phyloP scores from a whole-genome alignment of 2,797 vertebrate genomes.

The Mus spretus region DNA sequence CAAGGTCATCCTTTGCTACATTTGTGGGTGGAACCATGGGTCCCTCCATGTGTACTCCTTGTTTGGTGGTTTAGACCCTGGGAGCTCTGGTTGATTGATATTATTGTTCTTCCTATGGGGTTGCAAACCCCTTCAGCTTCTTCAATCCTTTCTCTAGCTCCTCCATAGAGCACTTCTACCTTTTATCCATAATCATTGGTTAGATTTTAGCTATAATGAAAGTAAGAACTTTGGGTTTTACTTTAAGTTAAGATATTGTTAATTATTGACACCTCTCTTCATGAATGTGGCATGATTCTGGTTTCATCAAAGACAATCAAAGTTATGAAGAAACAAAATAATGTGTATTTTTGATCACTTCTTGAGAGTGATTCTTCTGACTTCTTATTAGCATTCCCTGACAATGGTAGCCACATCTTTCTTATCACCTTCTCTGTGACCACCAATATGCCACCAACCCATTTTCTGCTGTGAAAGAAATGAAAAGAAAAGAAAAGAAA shows the following conservation, averaged over 20 bases:
- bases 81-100: no score
- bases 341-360: not conserved
- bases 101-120: no score
- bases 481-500: no score
- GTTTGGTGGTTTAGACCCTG: no score
- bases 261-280: conserved; percentile 22
- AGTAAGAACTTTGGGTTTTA: conserved; percentile 17
- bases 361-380: not conserved
- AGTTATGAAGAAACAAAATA: not conserved
- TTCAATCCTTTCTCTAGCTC: no score
- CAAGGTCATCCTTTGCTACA: no score
- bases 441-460: not conserved
- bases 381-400: not conserved
- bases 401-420: not conserved
- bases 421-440: not conserved
- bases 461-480: not conserved
- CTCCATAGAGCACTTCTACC: no score
- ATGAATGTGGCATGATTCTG: not conserved
- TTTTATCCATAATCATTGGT: not conserved
- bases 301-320: not conserved
- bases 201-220: not conserved
- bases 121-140: no score
- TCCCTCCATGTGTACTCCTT: no score
- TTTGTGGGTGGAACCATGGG: no score
- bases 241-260: not conserved